Conservation (phyloP, 2,797 vertebrate genomes). For the Distichodus sexfasciatus region DNA sequence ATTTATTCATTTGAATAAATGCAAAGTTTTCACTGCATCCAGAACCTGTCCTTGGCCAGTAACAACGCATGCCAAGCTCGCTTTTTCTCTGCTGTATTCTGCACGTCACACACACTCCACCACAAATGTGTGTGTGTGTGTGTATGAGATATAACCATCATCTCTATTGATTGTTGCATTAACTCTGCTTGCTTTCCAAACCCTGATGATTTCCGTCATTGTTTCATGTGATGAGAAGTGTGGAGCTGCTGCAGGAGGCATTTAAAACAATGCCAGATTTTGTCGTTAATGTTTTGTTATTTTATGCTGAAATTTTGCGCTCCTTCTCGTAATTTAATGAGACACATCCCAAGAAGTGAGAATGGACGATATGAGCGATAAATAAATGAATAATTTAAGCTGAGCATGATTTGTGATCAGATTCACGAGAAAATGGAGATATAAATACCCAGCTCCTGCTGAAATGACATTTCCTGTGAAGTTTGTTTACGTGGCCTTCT, state of each 20-base stretch:
- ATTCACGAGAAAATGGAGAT: conserved; percentile 22
- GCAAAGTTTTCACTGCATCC: conserved; percentile 42
- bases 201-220: conserved; percentile 45
- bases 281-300: conserved; percentile 18
- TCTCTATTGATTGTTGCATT: no score
- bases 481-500: conserved; percentile 43
- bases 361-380: conserved; percentile 12
- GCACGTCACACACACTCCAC: conserved; percentile 28
- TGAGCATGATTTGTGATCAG: conserved; percentile 26
- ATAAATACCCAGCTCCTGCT: conserved; percentile 37
- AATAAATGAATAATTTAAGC: conserved; percentile 34
- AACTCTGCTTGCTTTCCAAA: conserved; percentile 29
- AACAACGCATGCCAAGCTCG: conserved; percentile 60
- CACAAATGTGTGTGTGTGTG: conserved; percentile 50
- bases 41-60: conserved; percentile 55
- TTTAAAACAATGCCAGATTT: neutral
- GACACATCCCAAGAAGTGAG: conserved; percentile 29
- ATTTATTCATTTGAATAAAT: conserved; percentile 52
- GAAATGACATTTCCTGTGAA: conserved; percentile 34
- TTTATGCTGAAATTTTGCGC: conserved; percentile 4
- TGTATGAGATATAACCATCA: no score
- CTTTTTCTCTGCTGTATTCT: conserved; percentile 31
- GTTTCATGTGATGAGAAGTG: conserved; percentile 45
- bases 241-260: conserved; percentile 12
- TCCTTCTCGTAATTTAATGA: conserved; percentile 36